These are phyloP conservation scores for Eulemur rufifrons DNA, from an alignment of 2,113 vertebrate genomes.

Conservation along the genomic window DNA sequence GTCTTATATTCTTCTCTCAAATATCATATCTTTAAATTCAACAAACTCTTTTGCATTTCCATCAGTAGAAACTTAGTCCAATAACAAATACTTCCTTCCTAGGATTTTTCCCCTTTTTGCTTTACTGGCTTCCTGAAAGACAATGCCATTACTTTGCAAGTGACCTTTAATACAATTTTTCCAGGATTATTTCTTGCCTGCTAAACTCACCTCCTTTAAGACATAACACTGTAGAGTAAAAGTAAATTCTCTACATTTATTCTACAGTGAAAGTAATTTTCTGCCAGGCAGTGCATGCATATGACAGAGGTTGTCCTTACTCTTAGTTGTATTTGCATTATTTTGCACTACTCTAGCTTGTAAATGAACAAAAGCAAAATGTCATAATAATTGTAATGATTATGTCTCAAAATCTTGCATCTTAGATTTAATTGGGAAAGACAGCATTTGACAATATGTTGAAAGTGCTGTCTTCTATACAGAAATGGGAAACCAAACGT, in stretches of 20 bases:
- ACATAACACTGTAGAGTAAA: background rate
- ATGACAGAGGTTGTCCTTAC: background rate
- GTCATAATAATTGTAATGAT: background rate
- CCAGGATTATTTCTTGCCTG: background rate
- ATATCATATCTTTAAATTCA: background rate
- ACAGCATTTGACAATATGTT: background rate
- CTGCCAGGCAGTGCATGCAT: background rate
- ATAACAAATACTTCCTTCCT: background rate
- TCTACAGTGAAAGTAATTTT: constrained; percentile 28
- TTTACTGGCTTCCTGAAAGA: background rate
- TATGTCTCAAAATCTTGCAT: background rate
- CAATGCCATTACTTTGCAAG: background rate
- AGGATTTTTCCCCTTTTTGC: constrained; percentile 16
- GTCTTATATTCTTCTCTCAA: background rate
- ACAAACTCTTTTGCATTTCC: background rate
- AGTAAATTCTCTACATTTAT: background rate
- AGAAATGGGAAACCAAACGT: constrained; percentile 9
- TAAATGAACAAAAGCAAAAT: background rate
- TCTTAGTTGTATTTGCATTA: background rate
- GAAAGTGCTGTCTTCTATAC: background rate
- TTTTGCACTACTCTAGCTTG: background rate
- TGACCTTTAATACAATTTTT: background rate
- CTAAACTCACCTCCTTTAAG: background rate
- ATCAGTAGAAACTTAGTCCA: background rate
- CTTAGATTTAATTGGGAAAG: constrained; percentile 6